phyloP scores from a whole-genome alignment of 2,797 vertebrate species.

The Chrysolophus pictus region DNA sequence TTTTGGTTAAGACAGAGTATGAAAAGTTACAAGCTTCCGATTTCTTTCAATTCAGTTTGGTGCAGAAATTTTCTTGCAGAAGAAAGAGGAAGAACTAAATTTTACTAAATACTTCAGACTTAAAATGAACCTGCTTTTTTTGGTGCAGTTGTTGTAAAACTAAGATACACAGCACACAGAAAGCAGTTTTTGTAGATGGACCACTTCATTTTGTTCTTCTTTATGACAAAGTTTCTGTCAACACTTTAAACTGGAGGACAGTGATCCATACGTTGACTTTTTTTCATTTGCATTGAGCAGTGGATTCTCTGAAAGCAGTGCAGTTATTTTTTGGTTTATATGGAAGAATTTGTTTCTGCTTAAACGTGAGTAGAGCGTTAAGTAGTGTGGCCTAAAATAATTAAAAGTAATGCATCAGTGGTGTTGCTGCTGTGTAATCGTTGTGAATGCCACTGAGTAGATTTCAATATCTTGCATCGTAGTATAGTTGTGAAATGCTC shows the following conservation, averaged over 20 bases:
- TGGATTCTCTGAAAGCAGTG: background rate
- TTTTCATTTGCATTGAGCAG: background rate
- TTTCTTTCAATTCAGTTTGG: background rate
- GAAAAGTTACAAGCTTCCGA: background rate
- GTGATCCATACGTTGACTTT: background rate
- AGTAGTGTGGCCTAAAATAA: background rate
- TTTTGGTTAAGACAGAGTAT: background rate
- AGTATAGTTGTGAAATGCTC: background rate
- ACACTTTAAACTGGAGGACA: background rate
- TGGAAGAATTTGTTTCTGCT: background rate
- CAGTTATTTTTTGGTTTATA: background rate
- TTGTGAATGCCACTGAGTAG: background rate
- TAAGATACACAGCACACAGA: background rate
- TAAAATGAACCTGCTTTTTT: background rate
- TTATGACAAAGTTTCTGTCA: background rate
- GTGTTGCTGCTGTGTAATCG: background rate
- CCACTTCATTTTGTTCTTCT: background rate
- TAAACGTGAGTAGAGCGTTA: background rate
- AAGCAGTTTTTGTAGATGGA: background rate
- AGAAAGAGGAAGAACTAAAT: background rate
- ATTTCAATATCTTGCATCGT: background rate
- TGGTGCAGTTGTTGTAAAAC: background rate
- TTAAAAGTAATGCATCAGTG: background rate
- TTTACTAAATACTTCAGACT: background rate
- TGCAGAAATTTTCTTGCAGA: background rate